Conservation (phyloP, 2,888 invertebrate genomes). For the Acronicta aceris region DNA sequence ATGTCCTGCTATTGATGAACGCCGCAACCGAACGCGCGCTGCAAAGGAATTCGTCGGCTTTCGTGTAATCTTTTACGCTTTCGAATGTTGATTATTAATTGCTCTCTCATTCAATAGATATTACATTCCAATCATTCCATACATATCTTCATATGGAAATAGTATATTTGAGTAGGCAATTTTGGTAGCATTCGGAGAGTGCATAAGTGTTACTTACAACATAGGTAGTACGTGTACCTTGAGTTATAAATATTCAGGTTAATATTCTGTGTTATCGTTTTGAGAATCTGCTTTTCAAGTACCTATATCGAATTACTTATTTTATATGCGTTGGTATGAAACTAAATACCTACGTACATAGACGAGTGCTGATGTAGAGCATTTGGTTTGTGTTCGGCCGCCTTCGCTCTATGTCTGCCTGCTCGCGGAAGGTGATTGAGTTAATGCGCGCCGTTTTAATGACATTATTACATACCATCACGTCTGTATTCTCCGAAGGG, state of each 20-base stretch:
- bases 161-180: conserved; percentile 61
- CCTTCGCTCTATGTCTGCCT: conserved; percentile 15
- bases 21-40: conserved; percentile 62
- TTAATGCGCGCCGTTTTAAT: conserved; percentile 3
- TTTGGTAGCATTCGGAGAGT: conserved; percentile 51
- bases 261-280: conserved; percentile 38
- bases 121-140: conserved; percentile 78
- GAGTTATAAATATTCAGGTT: conserved; percentile 41
- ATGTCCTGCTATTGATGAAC: conserved; percentile 70
- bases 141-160: conserved; percentile 70
- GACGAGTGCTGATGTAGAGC: conserved; percentile 13
- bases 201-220: conserved; percentile 52
- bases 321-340: conserved; percentile 6
- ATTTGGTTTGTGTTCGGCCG: conserved; percentile 1
- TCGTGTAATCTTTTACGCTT: conserved; percentile 85
- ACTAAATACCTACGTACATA: conserved; percentile 4
- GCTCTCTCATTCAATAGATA: conserved; percentile 81
- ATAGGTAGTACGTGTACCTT: conserved; percentile 26
- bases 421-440: conserved; percentile 1
- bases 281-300: conserved; percentile 28
- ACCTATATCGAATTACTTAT: conserved; percentile 1
- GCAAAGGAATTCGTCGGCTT: conserved; percentile 78
- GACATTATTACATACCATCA: too few species aligned
- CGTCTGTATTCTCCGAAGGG: too few species aligned
- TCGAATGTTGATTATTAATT: conserved; percentile 85